Evolutionary conservation across 2,113 vertebrate species (phyloP).

Genomic region (Menura novaehollandiae): DNA sequence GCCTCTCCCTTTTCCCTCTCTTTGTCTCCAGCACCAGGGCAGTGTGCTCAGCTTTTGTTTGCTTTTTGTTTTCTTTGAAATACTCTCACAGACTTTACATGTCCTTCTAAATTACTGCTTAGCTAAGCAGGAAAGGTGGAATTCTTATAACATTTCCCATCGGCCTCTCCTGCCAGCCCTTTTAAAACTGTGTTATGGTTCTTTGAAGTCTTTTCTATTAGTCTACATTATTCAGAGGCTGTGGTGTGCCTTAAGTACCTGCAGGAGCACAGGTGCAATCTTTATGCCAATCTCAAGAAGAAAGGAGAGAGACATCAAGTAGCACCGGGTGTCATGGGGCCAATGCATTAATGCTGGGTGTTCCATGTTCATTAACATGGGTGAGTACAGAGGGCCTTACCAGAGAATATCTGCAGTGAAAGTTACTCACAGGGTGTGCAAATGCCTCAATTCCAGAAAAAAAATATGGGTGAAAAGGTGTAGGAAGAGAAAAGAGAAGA

Average conservation of each 20-base stretch:
- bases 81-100: background rate
- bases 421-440: background rate
- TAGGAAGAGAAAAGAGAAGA: background rate
- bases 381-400: background rate
- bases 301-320: conserved; percentile 42
- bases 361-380: background rate
- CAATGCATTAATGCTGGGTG: background rate
- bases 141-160: conserved; percentile 45
- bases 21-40: conserved; percentile 5
- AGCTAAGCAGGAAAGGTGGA: conserved; percentile 48
- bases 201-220: conserved; percentile 59
- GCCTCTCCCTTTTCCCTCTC: background rate
- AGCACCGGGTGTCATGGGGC: background rate
- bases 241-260: conserved; percentile 43
- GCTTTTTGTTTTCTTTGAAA: conserved; percentile 52
- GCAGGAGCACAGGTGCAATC: conserved; percentile 56
- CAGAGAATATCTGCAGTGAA: background rate
- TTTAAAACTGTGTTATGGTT: conserved; percentile 17
- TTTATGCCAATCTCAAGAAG: conserved; percentile 38
- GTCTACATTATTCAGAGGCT: conserved; percentile 54
- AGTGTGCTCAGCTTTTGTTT: background rate
- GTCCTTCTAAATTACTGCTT: conserved; percentile 38
- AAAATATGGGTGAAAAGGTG: background rate
- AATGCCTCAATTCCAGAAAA: background rate
- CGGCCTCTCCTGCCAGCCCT: conserved; percentile 24